A percentile compares a stretch with the other conserved stretches of the same genome.
Conservation (phyloP, 2,113 vertebrate species). For the Phaetusa simplex region DNA sequence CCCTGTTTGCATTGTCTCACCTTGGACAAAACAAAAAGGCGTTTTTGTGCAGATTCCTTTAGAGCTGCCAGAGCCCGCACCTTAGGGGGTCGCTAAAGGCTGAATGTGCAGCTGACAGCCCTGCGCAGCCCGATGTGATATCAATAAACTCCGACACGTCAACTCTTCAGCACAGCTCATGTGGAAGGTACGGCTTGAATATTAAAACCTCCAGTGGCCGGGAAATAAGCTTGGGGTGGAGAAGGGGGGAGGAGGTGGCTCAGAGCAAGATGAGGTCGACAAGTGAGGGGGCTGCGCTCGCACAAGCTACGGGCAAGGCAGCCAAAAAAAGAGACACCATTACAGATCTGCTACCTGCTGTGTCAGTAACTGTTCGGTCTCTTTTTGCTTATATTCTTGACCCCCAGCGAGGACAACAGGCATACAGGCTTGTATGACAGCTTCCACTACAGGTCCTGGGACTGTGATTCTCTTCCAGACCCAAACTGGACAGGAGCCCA, state of each 20-base stretch:
- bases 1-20: constrained; percentile 75
- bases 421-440: not conserved
- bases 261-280: not conserved
- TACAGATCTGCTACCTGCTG: not conserved
- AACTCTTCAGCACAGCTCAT: constrained; percentile 82
- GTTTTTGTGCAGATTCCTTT: constrained; percentile 76
- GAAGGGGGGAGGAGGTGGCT: not conserved
- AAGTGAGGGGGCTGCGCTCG: not conserved
- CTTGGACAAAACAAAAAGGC: constrained; percentile 82
- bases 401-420: not conserved
- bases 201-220: constrained; percentile 73
- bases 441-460: not conserved
- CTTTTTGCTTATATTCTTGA: not conserved
- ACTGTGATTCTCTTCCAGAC: not conserved
- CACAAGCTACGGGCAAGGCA: not conserved
- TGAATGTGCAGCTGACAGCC: constrained; percentile 90
- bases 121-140: constrained; percentile 83
- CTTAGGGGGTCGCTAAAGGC: constrained; percentile 87
- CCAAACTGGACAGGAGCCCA: not conserved
- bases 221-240: not conserved
- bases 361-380: not conserved
- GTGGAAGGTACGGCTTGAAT: constrained; percentile 82
- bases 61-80: constrained; percentile 81
- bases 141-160: constrained; percentile 91
- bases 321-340: not conserved